A percentile compares a stretch with the other conserved stretches of the same genome.
These are phyloP conservation scores for Halichondria panicea DNA, from an alignment of 37 sponge, comb jelly and placozoan species.

Conservation along the genomic window DNA sequence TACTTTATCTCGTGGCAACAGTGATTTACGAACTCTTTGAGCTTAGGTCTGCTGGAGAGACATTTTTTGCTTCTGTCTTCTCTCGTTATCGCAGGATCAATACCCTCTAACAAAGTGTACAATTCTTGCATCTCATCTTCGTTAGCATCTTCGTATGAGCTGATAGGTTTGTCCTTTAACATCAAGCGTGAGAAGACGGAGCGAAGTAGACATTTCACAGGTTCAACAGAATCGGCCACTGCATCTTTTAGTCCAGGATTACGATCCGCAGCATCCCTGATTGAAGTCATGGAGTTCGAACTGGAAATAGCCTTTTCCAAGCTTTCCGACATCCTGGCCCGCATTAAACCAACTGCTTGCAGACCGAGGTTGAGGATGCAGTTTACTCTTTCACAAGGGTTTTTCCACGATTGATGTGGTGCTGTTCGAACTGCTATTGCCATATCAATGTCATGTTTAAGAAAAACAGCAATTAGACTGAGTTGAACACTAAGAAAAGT, in stretches of 20 bases:
- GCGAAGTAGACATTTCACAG: background rate
- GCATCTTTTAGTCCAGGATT: constrained; percentile 15
- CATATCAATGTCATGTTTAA: constrained; percentile 33
- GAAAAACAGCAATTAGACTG: constrained; percentile 35
- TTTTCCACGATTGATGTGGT: constrained; percentile 27
- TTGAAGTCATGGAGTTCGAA: constrained; percentile 20
- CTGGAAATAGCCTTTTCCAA: constrained; percentile 5
- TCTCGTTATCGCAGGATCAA: background rate
- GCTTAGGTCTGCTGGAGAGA: background rate
- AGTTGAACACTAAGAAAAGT: constrained; percentile 31
- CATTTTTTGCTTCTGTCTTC: background rate
- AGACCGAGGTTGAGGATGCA: constrained; percentile 33
- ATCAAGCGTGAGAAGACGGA: constrained; percentile 16
- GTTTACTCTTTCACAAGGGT: constrained; percentile 26
- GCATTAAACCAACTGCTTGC: constrained; percentile 52
- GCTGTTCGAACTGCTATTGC: constrained; percentile 34
- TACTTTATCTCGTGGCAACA: constrained; percentile 24
- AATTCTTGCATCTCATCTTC: constrained; percentile 4
- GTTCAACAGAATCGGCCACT: constrained; percentile 5
- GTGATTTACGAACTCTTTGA: constrained; percentile 39
- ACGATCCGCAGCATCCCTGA: background rate
- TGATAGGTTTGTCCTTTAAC: constrained; percentile 22
- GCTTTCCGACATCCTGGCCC: constrained; percentile 8
- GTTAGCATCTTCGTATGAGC: background rate
- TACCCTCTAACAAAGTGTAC: background rate